Percentiles rank a stretch among this genome's conserved stretches.
phyloP scores from a whole-genome alignment of 2,797 vertebrate species.

The Manis crassicaudata region DNA sequence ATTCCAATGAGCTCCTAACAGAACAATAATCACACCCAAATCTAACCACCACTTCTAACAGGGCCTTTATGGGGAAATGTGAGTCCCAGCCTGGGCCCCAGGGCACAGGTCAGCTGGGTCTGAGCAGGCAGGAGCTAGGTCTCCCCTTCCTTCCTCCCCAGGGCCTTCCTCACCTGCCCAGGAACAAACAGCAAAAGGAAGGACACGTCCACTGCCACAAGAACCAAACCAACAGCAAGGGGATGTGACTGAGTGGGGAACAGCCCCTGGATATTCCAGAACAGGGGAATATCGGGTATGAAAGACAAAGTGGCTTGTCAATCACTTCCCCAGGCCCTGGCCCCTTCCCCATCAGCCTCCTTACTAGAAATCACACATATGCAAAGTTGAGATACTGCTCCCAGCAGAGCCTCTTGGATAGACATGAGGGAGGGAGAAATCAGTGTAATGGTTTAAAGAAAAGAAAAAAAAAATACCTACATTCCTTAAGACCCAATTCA shows the following conservation, averaged over 20 bases:
- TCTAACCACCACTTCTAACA: not conserved
- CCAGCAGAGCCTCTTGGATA: not conserved
- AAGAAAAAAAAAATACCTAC: not conserved
- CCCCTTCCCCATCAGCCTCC: not conserved
- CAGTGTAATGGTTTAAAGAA: not conserved
- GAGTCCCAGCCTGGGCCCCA: not conserved
- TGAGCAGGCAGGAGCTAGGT: not conserved
- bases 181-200: not conserved
- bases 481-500: not conserved
- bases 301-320: not conserved
- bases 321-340: not conserved
- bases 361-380: not conserved
- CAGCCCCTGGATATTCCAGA: not conserved
- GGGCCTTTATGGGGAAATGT: not conserved
- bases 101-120: not conserved
- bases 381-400: not conserved
- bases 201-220: not conserved
- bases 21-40: not conserved
- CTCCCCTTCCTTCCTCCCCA: not conserved
- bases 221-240: not conserved
- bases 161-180: not conserved
- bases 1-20: not conserved
- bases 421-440: not conserved
- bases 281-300: too few species aligned
- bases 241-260: not conserved